Conservation (phyloP, 2,113 vertebrate genomes). For the Oreocharis arfaki region DNA sequence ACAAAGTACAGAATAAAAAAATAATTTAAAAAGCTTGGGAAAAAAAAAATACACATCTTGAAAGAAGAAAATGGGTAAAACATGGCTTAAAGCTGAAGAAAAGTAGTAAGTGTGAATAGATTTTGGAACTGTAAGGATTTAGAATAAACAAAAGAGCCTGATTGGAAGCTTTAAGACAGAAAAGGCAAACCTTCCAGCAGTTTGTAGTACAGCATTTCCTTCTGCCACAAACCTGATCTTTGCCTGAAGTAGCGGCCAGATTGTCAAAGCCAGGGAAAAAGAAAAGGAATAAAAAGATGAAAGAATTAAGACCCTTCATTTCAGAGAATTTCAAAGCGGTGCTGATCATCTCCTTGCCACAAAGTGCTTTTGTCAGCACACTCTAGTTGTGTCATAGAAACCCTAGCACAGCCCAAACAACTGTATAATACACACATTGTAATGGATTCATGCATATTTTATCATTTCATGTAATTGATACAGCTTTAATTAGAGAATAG, state of each 20-base stretch:
- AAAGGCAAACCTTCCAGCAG: neutral
- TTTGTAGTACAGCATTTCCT: neutral
- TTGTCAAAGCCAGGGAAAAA: neutral
- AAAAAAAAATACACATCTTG: neutral
- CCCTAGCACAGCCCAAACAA: neutral
- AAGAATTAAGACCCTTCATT: neutral
- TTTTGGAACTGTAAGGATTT: neutral
- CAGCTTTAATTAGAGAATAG: neutral
- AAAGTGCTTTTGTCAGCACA: neutral
- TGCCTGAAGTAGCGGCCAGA: neutral
- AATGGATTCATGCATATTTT: neutral
- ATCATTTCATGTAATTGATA: neutral
- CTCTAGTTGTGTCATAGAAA: neutral
- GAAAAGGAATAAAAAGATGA: neutral
- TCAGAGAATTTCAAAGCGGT: neutral
- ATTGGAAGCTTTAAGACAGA: neutral
- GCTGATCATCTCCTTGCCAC: neutral
- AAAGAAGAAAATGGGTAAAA: neutral
- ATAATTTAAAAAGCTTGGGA: too few species aligned
- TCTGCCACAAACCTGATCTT: neutral
- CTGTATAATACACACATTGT: accelerated
- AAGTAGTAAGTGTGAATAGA: neutral
- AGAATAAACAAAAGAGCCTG: neutral
- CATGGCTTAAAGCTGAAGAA: neutral
- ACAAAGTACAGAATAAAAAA: neutral